phyloP scores from a whole-genome alignment of 2,113 vertebrate genomes.

The Takifugu bimaculatus region DNA sequence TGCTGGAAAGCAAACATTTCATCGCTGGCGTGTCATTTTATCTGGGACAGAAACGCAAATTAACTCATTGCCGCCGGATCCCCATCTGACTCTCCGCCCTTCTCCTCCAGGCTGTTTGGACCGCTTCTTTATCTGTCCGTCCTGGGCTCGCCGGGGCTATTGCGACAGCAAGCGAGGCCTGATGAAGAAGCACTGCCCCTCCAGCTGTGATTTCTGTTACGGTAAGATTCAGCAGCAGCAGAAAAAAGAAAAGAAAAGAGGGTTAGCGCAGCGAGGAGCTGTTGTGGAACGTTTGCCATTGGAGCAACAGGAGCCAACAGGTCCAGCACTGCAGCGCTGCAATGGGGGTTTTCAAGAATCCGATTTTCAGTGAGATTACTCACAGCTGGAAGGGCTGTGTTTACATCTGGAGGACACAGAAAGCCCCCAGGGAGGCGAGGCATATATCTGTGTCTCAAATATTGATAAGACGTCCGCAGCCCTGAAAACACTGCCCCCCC shows the following conservation, averaged over 20 bases:
- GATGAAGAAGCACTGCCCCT: constrained; percentile 94
- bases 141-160: constrained; percentile 86
- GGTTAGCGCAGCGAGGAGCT: constrained; percentile 32
- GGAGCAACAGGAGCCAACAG: constrained; percentile 56
- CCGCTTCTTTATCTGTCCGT: constrained; percentile 82
- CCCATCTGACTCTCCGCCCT: constrained; percentile 8
- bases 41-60: constrained; percentile 29
- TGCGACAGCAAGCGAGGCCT: constrained; percentile 82
- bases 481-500: neutral
- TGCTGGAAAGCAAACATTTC: constrained; percentile 3
- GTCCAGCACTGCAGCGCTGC: constrained; percentile 46
- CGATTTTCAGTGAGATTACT: constrained; percentile 37
- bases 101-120: constrained; percentile 86
- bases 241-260: neutral
- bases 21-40: constrained; percentile 41
- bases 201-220: constrained; percentile 94
- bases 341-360: constrained; percentile 31
- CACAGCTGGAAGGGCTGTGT: constrained; percentile 22
- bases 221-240: constrained; percentile 73
- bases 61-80: constrained; percentile 6
- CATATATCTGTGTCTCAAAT: constrained; percentile 8
- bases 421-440: neutral
- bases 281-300: constrained; percentile 61
- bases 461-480: constrained; percentile 20
- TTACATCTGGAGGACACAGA: constrained; percentile 17